These are phyloP conservation scores for Petromus typicus DNA, from an alignment of 2,113 vertebrate genomes.

Conservation along the genomic window DNA sequence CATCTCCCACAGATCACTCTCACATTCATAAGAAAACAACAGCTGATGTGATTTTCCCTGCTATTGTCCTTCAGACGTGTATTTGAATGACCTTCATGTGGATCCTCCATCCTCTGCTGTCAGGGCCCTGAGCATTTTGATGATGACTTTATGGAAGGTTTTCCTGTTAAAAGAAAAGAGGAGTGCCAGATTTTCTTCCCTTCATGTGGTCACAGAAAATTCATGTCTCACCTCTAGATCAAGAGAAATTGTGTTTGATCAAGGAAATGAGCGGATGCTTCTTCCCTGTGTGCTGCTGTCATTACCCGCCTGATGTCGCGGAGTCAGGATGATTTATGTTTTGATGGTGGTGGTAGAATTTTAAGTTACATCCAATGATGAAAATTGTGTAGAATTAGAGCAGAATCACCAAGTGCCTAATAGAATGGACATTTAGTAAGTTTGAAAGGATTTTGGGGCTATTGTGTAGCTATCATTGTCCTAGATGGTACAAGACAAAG, in stretches of 20 bases:
- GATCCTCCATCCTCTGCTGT: not conserved
- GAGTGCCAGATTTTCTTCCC: not conserved
- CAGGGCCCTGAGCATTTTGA: not conserved
- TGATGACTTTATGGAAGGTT: conserved; percentile 24
- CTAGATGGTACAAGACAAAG: not conserved
- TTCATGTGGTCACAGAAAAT: conserved; percentile 5
- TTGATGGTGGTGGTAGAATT: conserved; percentile 29
- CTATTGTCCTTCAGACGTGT: not conserved
- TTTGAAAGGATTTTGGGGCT: not conserved
- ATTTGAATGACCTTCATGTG: not conserved
- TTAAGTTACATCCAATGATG: conserved; percentile 34
- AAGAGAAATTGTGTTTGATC: conserved; percentile 13
- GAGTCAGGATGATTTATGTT: conserved; percentile 38
- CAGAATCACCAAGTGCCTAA: conserved; percentile 26
- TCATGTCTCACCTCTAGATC: conserved; percentile 46
- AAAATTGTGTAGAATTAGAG: conserved; percentile 16
- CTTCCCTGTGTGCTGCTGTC: not conserved
- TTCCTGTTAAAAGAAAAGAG: conserved; percentile 29
- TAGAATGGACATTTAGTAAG: conserved; percentile 8
- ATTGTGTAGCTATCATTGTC: not conserved
- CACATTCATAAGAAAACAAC: not conserved
- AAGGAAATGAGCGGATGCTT: not conserved
- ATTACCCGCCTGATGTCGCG: not conserved
- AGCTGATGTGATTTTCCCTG: not conserved
- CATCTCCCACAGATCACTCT: not conserved